These are phyloP conservation scores for Leptobrachium ailaonicum DNA, from an alignment of 2,113 vertebrate species.

Conservation along the genomic window DNA sequence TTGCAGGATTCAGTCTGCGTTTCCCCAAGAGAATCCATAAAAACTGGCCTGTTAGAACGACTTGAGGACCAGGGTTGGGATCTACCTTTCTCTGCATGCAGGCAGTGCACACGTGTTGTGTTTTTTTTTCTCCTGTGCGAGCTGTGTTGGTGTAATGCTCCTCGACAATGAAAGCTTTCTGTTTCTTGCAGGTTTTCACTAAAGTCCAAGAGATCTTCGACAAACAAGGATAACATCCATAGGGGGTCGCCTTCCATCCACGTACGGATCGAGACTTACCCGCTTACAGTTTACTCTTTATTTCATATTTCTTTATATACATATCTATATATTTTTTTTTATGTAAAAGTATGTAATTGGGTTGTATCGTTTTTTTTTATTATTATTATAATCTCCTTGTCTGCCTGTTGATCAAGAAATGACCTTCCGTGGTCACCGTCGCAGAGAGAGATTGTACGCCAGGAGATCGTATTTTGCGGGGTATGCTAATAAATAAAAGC, in stretches of 20 bases:
- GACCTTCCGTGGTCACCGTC: not conserved
- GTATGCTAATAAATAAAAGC: not conserved
- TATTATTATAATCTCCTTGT: not conserved
- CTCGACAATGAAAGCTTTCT: slow-evolving; percentile 33
- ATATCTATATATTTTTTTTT: slow-evolving; percentile 10
- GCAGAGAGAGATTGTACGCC: not conserved
- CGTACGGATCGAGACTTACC: slow-evolving; percentile 71
- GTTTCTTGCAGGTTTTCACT: slow-evolving; percentile 82
- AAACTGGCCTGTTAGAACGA: no score
- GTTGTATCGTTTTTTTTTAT: not conserved
- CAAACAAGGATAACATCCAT: slow-evolving; percentile 76
- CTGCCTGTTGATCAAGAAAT: not conserved
- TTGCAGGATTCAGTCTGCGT: no score
- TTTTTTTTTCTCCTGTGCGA: no score
- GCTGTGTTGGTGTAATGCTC: not conserved
- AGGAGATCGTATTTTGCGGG: not conserved
- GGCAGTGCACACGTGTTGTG: no score
- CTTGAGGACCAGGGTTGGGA: no score
- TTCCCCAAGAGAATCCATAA: no score
- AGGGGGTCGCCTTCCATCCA: slow-evolving; percentile 56
- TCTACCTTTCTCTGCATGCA: no score
- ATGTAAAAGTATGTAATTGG: slow-evolving; percentile 57
- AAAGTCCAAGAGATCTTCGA: slow-evolving; percentile 87
- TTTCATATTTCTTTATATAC: slow-evolving; percentile 53
- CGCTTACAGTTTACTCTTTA: slow-evolving; percentile 67